phyloP scores from a whole-genome alignment of 2,888 invertebrate genomes.

The Pseudanteris insignis region DNA sequence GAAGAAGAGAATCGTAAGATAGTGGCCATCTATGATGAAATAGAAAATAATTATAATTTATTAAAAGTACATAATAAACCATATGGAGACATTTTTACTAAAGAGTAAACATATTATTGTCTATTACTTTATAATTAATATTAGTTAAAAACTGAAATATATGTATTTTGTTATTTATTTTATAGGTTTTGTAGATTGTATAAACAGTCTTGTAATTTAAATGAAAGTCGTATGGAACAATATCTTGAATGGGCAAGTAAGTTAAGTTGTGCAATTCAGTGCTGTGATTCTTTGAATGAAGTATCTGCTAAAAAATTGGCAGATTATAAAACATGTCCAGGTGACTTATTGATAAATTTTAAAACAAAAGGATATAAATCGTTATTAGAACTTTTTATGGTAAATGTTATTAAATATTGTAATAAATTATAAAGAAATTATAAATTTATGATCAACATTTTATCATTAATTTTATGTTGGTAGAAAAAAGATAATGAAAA shows the following conservation, averaged over 20 bases:
- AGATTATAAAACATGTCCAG: slow-evolving; percentile 76
- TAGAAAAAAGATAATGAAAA: slow-evolving; percentile 69
- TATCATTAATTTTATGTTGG: too few relatives aligned
- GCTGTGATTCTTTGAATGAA: slow-evolving; percentile 73
- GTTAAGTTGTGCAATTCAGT: slow-evolving; percentile 69
- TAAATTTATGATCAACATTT: too few relatives aligned
- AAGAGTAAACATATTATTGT: too few relatives aligned
- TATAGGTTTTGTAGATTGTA: slow-evolving; percentile 53
- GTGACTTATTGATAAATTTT: slow-evolving; percentile 78
- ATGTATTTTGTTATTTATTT: too few relatives aligned
- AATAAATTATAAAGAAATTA: too few relatives aligned
- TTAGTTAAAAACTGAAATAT: too few relatives aligned
- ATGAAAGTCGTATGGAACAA: slow-evolving; percentile 60
- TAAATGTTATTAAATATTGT: slow-evolving; percentile 65
- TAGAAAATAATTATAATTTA: slow-evolving; percentile 57
- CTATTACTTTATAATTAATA: too few relatives aligned
- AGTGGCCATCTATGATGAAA: slow-evolving; percentile 61
- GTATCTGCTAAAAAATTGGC: slow-evolving; percentile 74
- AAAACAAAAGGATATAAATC: slow-evolving; percentile 76
- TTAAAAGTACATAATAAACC: slow-evolving; percentile 54
- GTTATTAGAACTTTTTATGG: slow-evolving; percentile 76
- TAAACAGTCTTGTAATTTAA: slow-evolving; percentile 47
- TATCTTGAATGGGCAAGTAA: slow-evolving; percentile 73
- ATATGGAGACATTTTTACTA: slow-evolving; percentile 61
- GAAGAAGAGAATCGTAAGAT: slow-evolving; percentile 57